Percentiles rank a stretch among this genome's conserved stretches.
phyloP scores from a whole-genome alignment of 1,140 invertebrate species.

The Agrypnia vestita region DNA sequence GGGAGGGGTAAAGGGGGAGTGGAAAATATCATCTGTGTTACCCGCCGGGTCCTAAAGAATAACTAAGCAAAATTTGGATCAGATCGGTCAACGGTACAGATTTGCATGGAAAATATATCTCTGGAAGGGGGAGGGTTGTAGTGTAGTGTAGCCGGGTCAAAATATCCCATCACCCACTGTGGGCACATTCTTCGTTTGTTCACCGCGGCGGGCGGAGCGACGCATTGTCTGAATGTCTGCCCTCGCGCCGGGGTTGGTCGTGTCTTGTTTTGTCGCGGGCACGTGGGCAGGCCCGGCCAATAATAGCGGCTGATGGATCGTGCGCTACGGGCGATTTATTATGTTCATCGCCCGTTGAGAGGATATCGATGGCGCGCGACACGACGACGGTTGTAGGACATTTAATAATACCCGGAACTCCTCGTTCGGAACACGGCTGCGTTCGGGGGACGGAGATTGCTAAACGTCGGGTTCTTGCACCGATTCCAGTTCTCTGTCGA shows the following conservation, averaged over 20 bases:
- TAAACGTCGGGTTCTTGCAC: not conserved
- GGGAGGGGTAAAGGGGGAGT: no score
- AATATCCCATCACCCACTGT: no score
- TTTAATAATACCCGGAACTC: constrained; percentile 36
- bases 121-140: no score
- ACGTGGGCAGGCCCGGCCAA: constrained; percentile 16
- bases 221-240: not conserved
- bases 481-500: no score
- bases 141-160: no score
- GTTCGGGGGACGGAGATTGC: not conserved
- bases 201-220: no score
- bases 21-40: no score
- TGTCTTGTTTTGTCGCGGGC: constrained; percentile 14
- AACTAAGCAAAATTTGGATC: no score
- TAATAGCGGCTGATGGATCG: constrained; percentile 41
- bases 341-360: constrained; percentile 33
- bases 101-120: no score
- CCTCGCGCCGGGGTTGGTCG: constrained; percentile 1
- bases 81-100: no score
- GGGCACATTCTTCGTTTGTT: no score
- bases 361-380: constrained; percentile 15
- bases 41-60: no score
- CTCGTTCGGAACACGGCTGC: constrained; percentile 6
- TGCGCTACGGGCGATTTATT: constrained; percentile 47
- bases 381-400: not conserved